A percentile compares a stretch with the other conserved stretches of the same genome.
phyloP scores from a whole-genome alignment of 2,113 vertebrate genomes.

The Chaetura pelagica region DNA sequence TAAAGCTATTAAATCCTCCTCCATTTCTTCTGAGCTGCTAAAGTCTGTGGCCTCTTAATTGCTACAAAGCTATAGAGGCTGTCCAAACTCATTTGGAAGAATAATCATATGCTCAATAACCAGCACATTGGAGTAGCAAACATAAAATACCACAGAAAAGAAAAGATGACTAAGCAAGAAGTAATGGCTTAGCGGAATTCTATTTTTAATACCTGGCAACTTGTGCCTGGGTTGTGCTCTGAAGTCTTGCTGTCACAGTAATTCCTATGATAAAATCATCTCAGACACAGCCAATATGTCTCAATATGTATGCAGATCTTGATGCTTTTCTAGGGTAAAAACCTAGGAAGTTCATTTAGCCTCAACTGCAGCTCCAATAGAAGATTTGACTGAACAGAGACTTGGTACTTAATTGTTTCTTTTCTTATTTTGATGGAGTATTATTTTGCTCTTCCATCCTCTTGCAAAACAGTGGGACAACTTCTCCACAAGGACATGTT shows the following conservation, averaged over 20 bases:
- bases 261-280: neutral
- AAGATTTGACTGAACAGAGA: neutral
- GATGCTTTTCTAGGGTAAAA: neutral
- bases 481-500: neutral
- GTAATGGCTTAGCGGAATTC: neutral
- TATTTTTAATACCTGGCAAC: conserved; percentile 21
- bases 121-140: conserved; percentile 61
- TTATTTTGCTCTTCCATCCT: neutral
- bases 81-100: conserved; percentile 70
- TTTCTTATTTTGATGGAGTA: neutral
- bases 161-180: conserved; percentile 65
- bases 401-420: neutral
- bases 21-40: conserved; percentile 71
- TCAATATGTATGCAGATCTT: neutral
- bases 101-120: conserved; percentile 65
- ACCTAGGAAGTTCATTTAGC: neutral
- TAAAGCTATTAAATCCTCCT: conserved; percentile 69
- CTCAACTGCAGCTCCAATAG: neutral
- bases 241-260: neutral
- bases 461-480: neutral
- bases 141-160: conserved; percentile 70
- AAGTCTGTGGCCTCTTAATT: conserved; percentile 73
- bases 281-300: neutral
- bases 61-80: conserved; percentile 61
- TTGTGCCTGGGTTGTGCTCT: neutral